Conservation (phyloP, 2,113 vertebrate species). For the Odocoileus virginianus region DNA sequence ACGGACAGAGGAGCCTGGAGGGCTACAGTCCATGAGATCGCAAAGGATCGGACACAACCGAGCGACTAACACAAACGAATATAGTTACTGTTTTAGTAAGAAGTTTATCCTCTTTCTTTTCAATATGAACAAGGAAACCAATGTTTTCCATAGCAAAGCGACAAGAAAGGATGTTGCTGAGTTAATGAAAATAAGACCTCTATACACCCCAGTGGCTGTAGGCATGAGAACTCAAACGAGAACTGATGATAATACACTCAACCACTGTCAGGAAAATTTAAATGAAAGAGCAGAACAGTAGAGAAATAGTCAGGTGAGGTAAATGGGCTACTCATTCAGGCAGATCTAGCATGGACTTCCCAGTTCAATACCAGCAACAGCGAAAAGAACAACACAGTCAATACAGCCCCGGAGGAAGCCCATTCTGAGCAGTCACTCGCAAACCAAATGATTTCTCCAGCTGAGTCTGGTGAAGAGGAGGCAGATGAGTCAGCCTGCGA, state of each 20-base stretch:
- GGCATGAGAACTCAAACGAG: neutral
- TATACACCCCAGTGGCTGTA: neutral
- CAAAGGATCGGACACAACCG: neutral
- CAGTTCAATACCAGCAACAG: neutral
- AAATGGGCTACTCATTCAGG: neutral
- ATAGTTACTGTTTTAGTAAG: neutral
- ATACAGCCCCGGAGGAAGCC: neutral
- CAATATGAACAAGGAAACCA: slow-evolving; percentile 18
- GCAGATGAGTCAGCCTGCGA: neutral
- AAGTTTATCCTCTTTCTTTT: neutral
- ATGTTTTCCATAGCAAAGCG: neutral
- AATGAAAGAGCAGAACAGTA: neutral
- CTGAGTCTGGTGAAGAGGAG: neutral
- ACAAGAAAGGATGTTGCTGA: neutral
- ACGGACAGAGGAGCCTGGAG: neutral
- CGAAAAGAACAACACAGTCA: neutral
- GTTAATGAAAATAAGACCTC: slow-evolving; percentile 5
- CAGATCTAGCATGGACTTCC: neutral
- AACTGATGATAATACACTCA: neutral
- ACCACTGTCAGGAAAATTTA: neutral
- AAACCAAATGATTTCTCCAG: neutral
- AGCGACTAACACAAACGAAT: neutral
- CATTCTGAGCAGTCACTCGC: neutral
- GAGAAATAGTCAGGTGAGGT: neutral
- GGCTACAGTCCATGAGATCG: neutral